Base-by-base conservation (phyloP, 2,113 vertebrate species). In the Sakesphorus luctuosus region DNA sequence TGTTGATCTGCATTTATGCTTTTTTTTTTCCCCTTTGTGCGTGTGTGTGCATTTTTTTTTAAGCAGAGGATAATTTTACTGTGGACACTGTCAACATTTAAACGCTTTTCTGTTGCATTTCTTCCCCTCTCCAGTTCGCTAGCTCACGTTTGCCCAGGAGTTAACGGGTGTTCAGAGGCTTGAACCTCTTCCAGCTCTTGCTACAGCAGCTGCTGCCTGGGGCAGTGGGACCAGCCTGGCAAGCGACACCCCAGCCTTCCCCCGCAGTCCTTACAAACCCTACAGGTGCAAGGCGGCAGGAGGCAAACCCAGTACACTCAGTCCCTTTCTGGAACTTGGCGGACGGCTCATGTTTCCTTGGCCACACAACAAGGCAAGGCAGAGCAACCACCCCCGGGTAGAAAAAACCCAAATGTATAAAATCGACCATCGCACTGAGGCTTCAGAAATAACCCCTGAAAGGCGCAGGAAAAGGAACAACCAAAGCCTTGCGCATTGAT, bases 401-500 rank as follows among this genome's bases (percentile, higher is more conserved):
- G 38, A 50, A 24, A 33, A 73, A 71, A 38, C 3, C 40, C 40
- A 46, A 38, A 56, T 8, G 50, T 13, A 23, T 18, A 36, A 81
- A 55, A 65, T 15, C 35, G 11, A 69, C 50, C 50, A 10, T 40
- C 25, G 43, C 38, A 2, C 63, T 52, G 58, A 10, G 38, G 49
- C 62, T 88, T 80, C 71, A 46, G 58, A 73, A 80, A 46, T 2
- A 40, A 21, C 14, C 24, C 49, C 47, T 24, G 71, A 24, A 78
- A 78, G 24, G 55, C 18, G 2, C 21, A n/a, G 33, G 33, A 66
- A 47, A 16, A 7, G 19, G 28, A 43, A 19, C 5, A 68, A 21
- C 13, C 53, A 6, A 7, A 2, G 9, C 35, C 21, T 36, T 19
- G n/a, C 0, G 1, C 24, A 6, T 4, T 11, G 43, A 44, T 24